Base-by-base conservation (phyloP, 2,888 invertebrate genomes). In the Leucozona laternaria region DNA sequence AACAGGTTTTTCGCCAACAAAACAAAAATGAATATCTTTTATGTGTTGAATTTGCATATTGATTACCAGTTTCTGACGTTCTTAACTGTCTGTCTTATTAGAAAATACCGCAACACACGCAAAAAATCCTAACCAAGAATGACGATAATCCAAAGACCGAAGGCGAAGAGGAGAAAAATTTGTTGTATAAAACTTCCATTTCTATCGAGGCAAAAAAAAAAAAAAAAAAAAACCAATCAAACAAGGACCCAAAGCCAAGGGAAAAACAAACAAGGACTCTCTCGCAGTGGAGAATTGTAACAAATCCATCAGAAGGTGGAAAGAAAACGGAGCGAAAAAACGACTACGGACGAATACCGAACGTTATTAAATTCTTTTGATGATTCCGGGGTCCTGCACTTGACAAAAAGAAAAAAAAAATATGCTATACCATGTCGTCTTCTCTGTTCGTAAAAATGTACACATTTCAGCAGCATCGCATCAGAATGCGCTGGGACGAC, bases 341-440 rank as follows among this genome's bases (percentile, higher is more conserved):
- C 43, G 40, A 75, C 64, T 28, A 28, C 6, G 6, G 25, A 75
- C 76, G 48, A 85, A 73, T 81, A 70, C 77, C 62, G 71, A 86
- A 86, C 66, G 48, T 81, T 86, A 86, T 86, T 86, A 82, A 86
- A 86, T 86, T 82, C 81, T 86, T 86, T 86, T 81, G 86, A 86
- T 79, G 64, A 82, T 82, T 77, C 80, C 37, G 73, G 77, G 80
- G 73, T 80, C 77, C 85, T 85, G 80, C 75, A 86, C 75, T 78
- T 86, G 86, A 86, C 78, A 79, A 81, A 86, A 85, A 79, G 76
- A 75, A 85, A 86, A 86, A 66, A 75, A 85, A 86, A 86, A 66
- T 78, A 78, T 81, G 64, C 86, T 78, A 86, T 57, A 45, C 86
- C 64, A 81, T 81, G 68, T 66, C 71, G 11, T 78, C 50, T 70